Conservation (phyloP, 1,140 invertebrate genomes). For the Penaeus chinensis region DNA sequence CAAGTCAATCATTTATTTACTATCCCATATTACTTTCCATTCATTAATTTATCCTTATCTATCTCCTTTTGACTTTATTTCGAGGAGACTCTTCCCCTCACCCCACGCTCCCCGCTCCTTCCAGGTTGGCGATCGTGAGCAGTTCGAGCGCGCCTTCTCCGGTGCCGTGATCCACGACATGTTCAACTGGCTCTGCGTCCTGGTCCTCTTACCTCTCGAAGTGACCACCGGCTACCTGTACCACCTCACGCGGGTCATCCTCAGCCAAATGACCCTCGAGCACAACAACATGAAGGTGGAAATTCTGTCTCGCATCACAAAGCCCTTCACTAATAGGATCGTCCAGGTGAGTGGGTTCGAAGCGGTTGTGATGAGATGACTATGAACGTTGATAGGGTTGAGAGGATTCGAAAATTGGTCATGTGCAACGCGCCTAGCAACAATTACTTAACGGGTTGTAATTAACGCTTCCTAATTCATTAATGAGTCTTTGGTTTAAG, state of each 20-base stretch:
- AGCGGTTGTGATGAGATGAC: not conserved
- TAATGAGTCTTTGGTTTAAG: no score
- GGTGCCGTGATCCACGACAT: constrained; percentile 69
- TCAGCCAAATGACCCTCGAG: constrained; percentile 34
- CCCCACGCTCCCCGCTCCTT: not conserved
- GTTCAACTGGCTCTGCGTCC: constrained; percentile 71
- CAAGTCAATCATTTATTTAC: no score
- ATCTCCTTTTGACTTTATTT: no score
- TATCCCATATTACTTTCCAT: no score
- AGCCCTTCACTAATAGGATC: constrained; percentile 60
- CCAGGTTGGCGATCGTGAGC: constrained; percentile 66
- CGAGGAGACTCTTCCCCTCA: no score
- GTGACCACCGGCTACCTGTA: constrained; percentile 64
- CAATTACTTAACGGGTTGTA: no score
- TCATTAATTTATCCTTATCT: no score
- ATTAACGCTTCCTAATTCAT: no score
- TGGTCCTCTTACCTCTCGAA: constrained; percentile 69
- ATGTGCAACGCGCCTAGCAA: no score
- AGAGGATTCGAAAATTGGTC: not conserved
- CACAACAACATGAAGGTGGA: constrained; percentile 42
- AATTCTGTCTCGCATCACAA: constrained; percentile 57
- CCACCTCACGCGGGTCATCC: constrained; percentile 51
- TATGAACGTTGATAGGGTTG: not conserved
- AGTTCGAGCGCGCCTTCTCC: constrained; percentile 69
- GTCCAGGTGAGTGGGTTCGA: constrained; percentile 46